Percentiles rank a stretch among this genome's conserved stretches.
phyloP scores from a whole-genome alignment of 2,888 invertebrate species.

The Drosophila macrospina region DNA sequence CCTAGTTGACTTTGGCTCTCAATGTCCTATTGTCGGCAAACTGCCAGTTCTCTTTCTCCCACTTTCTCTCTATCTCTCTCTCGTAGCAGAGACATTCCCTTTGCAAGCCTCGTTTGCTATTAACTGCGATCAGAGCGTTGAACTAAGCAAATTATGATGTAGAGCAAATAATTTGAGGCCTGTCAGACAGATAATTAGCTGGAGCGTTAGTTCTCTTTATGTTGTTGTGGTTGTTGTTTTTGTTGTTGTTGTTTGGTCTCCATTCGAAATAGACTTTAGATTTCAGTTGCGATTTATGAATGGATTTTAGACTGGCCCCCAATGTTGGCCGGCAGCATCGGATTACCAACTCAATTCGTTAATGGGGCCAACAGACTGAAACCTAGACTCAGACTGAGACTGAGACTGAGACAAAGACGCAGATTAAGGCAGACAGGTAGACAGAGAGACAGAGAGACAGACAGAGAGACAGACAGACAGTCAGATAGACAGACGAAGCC shows the following conservation, averaged over 20 bases:
- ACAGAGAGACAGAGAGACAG: constrained; percentile 1
- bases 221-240: too few relatives aligned
- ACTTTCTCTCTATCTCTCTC: too few relatives aligned
- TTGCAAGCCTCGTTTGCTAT: neutral
- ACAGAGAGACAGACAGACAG: constrained; percentile 5
- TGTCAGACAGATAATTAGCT: constrained; percentile 26
- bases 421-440: constrained; percentile 24
- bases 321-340: constrained; percentile 59
- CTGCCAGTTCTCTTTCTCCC: too few relatives aligned
- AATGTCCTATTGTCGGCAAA: neutral
- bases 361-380: constrained; percentile 60
- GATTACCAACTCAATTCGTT: constrained; percentile 67
- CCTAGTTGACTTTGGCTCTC: neutral
- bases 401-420: constrained; percentile 10
- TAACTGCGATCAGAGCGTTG: neutral
- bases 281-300: constrained; percentile 52
- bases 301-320: constrained; percentile 55
- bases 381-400: constrained; percentile 34
- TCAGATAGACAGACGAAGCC: constrained; percentile 16
- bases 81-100: too few relatives aligned
- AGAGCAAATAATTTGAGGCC: constrained; percentile 18
- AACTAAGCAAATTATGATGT: constrained; percentile 17
- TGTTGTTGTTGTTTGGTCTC: constrained; percentile 10
- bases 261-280: constrained; percentile 23
- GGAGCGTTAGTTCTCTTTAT: neutral